Percentiles rank a stretch among this genome's conserved stretches.
Conservation (phyloP, 64 coral and sea anemone species). For the Exaiptasia diaphana region DNA sequence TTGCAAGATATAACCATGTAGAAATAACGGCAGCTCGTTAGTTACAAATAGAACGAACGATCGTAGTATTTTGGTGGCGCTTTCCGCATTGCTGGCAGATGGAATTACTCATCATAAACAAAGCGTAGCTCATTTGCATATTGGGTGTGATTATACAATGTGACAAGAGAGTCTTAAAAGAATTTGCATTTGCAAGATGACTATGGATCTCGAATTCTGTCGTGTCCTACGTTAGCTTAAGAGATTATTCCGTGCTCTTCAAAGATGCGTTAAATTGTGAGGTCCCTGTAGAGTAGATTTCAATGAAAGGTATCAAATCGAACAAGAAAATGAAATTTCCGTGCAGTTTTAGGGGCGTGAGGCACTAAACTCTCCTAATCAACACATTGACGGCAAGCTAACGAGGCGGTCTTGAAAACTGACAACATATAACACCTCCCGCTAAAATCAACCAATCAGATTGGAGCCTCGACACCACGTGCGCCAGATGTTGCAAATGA, state of each 20-base stretch:
- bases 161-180: conserved; percentile 61
- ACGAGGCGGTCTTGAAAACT: conserved; percentile 68
- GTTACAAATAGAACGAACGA: background rate
- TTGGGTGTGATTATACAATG: conserved; percentile 92
- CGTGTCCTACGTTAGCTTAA: background rate
- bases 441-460: conserved; percentile 70
- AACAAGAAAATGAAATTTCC: conserved; percentile 23
- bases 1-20: background rate
- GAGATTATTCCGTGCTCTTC: background rate
- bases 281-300: background rate
- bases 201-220: background rate
- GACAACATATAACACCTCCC: conserved; percentile 89
- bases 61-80: background rate
- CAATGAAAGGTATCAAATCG: background rate
- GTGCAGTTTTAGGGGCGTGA: conserved; percentile 31
- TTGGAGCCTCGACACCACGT: conserved; percentile 59
- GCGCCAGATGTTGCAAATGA: conserved; percentile 98
- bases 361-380: conserved; percentile 78
- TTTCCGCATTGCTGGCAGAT: conserved; percentile 56
- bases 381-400: conserved; percentile 65
- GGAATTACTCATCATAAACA: conserved; percentile 68
- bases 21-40: background rate
- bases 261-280: background rate
- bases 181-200: conserved; percentile 53
- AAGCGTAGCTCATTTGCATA: conserved; percentile 84